A percentile compares a stretch with the other conserved stretches of the same genome.
phyloP scores from a whole-genome alignment of 2,888 invertebrate species.

The Apoderus coryli region DNA sequence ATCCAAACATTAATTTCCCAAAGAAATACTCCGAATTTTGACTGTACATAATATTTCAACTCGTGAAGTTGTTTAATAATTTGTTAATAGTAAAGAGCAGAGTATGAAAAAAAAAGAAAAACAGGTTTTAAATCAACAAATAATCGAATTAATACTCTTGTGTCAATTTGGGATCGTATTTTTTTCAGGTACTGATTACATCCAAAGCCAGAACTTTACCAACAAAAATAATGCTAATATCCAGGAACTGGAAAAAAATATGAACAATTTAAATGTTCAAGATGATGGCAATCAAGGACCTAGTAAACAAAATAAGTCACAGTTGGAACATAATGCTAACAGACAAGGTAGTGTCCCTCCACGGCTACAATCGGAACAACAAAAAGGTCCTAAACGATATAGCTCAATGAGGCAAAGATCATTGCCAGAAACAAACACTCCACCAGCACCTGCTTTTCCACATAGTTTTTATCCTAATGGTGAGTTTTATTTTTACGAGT shows the following conservation, averaged over 20 bases:
- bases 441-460: slow-evolving; percentile 22
- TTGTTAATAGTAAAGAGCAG: too few relatives aligned
- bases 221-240: slow-evolving; percentile 28
- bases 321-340: slow-evolving; percentile 9
- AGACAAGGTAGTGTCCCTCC: slow-evolving; percentile 31
- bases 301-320: slow-evolving; percentile 1
- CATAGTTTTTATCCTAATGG: slow-evolving; percentile 27
- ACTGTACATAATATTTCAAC: too few relatives aligned
- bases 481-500: slow-evolving; percentile 16
- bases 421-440: slow-evolving; percentile 36
- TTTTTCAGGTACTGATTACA: too few relatives aligned
- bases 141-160: too few relatives aligned
- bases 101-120: too few relatives aligned
- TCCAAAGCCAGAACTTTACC: slow-evolving; percentile 29
- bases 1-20: too few relatives aligned
- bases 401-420: slow-evolving; percentile 40
- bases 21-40: too few relatives aligned
- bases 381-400: slow-evolving; percentile 42
- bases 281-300: slow-evolving; percentile 18
- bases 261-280: slow-evolving; percentile 24
- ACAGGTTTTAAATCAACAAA: too few relatives aligned
- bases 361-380: slow-evolving; percentile 29
- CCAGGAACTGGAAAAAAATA: slow-evolving; percentile 27
- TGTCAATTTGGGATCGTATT: too few relatives aligned
- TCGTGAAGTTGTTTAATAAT: too few relatives aligned